Conservation (phyloP, 2,797 vertebrate genomes). For the Pangasius krempfi region DNA sequence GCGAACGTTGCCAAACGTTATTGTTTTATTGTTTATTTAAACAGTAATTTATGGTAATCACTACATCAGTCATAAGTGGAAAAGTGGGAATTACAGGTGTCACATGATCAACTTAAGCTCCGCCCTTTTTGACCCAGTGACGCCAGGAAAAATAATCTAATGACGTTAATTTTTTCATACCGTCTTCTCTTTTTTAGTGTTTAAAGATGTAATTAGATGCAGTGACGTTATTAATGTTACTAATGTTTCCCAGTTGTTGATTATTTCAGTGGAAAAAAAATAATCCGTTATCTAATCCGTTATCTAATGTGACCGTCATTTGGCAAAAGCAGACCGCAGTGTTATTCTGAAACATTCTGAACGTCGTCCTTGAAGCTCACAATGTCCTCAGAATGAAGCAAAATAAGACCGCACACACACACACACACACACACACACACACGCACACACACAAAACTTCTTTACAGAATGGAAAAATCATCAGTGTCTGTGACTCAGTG, state of each 20-base stretch:
- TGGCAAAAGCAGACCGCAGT: background rate
- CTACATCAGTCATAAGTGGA: background rate
- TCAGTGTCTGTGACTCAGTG: slow-evolving; percentile 10
- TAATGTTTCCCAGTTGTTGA: background rate
- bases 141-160: background rate
- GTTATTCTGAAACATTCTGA: background rate
- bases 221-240: background rate
- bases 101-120: background rate
- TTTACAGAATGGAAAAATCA: background rate
- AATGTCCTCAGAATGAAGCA: background rate
- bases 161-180: no score
- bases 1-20: background rate
- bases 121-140: background rate
- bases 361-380: background rate
- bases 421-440: background rate
- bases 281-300: background rate
- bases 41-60: background rate
- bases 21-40: background rate
- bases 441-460: background rate
- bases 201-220: background rate
- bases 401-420: background rate
- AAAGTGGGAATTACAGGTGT: background rate
- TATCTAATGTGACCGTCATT: background rate
- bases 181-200: background rate
- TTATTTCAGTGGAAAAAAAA: background rate